Base-by-base conservation (phyloP, 1,140 invertebrate species). In the Diorhabda elongata region DNA sequence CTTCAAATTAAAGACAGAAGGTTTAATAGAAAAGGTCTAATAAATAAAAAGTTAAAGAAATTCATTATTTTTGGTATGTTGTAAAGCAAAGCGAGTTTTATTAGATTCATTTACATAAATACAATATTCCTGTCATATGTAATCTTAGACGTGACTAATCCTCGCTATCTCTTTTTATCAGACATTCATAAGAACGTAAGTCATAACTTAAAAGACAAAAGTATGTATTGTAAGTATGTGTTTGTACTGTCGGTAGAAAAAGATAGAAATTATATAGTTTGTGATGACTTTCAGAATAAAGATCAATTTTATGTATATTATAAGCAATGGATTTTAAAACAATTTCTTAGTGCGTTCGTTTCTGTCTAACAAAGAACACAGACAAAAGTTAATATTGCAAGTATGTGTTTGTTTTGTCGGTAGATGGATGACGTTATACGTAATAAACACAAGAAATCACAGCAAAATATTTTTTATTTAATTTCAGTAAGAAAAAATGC, bases 401-500 rank as follows among this genome's bases (percentile, higher is more conserved):
- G 11, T 11, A 11, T 11, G 11, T 11, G 11, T 11, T 11, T 11
- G 11, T 11, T 11, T 11, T 11, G 11, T 11, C 11, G 11, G 11
- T 11, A 11, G 11, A 11, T 26, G 26, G 11, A 11, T 26, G 26
- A 26, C 0, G 1, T 26, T 0, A 26, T 26, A 26, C 26, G 26
- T 26, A 26, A 26, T 26, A 26, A 26, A 26, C 1, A 26, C 26
- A 26, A 26, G 26, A 26, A 26, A 26, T 26, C 26, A 26, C 0
- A 26, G 26, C 26, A 26, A 26, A 26, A 26, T 26, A 26, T 56
- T 56, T 56, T 6, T 56, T 6, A 7, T 56, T 60, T 5, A 60
- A 42, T 76, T 73, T 64, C 56, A 75, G 75, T 58, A 59, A 45
- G 45, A 47, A 58, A 44, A 76, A 74, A 73, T 88, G 87, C 74